phyloP scores from a whole-genome alignment of 1,140 invertebrate species.

The Drosophila bifasciata region DNA sequence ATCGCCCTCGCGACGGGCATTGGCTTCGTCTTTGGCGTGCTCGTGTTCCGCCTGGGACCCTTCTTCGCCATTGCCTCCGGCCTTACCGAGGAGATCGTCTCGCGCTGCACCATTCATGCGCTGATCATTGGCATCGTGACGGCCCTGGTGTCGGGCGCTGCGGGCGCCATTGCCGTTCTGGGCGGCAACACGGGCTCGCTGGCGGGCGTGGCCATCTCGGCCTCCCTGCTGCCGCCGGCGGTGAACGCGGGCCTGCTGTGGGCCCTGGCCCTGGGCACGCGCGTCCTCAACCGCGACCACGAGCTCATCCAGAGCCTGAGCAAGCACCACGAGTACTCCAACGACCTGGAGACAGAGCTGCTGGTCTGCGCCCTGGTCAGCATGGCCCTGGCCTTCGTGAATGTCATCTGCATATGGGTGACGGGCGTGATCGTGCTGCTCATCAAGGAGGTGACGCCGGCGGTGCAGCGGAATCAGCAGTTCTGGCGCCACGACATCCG shows the following conservation, averaged over 20 bases:
- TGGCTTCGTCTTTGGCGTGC: conserved; percentile 88
- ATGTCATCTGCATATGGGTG: conserved; percentile 89
- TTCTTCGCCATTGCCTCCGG: conserved; percentile 86
- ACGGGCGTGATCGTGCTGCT: conserved; percentile 88
- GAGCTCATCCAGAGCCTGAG: conserved; percentile 61
- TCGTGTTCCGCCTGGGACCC: conserved; percentile 85
- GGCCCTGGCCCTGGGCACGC: conserved; percentile 86
- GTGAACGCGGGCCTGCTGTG: conserved; percentile 90
- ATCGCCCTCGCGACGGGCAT: conserved; percentile 86
- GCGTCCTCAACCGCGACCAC: conserved; percentile 73
- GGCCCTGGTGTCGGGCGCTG: conserved; percentile 89
- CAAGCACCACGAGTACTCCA: conserved; percentile 84
- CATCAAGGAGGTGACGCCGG: conserved; percentile 90
- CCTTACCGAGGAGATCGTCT: conserved; percentile 89
- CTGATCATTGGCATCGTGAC: conserved; percentile 88
- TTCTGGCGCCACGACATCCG: conserved; percentile 89
- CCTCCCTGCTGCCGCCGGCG: conserved; percentile 90
- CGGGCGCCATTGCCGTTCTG: conserved; percentile 89
- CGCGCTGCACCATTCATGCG: conserved; percentile 86
- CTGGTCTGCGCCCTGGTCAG: conserved; percentile 87
- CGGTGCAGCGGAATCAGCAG: conserved; percentile 71
- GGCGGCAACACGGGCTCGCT: conserved; percentile 89
- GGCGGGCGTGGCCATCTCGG: conserved; percentile 92
- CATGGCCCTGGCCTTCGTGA: conserved; percentile 88
- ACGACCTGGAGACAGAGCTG: conserved; percentile 86